Evolutionary conservation across 2,113 vertebrate genomes (phyloP).

Genomic region (Lamprotornis superbus): DNA sequence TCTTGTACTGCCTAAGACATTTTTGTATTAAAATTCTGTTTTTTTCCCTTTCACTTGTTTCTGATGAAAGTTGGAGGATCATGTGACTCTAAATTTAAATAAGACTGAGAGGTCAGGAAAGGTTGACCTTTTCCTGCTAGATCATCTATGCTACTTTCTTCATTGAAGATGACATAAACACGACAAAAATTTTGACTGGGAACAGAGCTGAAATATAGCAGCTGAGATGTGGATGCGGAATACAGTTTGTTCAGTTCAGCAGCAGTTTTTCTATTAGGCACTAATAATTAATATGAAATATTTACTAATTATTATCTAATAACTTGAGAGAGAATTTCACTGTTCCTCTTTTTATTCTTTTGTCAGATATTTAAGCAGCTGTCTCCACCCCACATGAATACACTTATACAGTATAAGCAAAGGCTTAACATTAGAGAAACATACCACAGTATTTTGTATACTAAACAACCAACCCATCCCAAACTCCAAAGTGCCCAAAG

Average conservation of each 20-base stretch:
- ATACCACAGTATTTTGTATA: background rate
- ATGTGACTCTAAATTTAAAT: slow-evolving; percentile 9
- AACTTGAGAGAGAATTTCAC: background rate
- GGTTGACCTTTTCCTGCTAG: slow-evolving; percentile 24
- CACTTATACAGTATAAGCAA: background rate
- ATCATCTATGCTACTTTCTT: background rate
- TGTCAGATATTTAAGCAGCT: background rate
- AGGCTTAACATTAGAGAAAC: background rate
- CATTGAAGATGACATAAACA: background rate
- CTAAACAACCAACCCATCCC: background rate
- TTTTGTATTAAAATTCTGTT: slow-evolving; percentile 67
- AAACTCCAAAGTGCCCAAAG: background rate
- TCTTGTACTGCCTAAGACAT: slow-evolving; percentile 50
- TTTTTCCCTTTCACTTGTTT: slow-evolving; percentile 58
- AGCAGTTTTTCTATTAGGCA: background rate
- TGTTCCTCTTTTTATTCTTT: background rate
- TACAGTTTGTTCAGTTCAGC: background rate
- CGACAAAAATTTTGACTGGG: background rate
- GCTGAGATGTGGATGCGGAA: background rate
- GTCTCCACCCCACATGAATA: background rate
- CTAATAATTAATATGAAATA: background rate
- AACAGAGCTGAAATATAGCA: background rate
- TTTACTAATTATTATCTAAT: background rate
- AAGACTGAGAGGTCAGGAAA: background rate
- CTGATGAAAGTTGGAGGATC: slow-evolving; percentile 54